Percentiles rank a stretch among this genome's conserved stretches.
phyloP scores from a whole-genome alignment of 2,113 vertebrate genomes.

The Trogon surrucura region DNA sequence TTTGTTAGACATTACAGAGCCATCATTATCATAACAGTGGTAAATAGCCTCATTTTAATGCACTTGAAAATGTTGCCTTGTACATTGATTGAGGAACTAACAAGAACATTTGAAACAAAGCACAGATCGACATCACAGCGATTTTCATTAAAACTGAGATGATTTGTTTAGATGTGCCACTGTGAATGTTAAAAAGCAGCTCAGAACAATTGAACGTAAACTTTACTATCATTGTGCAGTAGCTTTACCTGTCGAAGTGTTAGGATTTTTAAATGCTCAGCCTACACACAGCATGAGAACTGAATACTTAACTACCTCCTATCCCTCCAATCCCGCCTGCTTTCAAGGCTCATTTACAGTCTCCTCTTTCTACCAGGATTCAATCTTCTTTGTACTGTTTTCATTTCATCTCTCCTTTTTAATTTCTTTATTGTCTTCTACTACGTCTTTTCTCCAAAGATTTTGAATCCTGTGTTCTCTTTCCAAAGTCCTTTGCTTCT shows the following conservation, averaged over 20 bases:
- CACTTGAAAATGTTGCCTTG: constrained; percentile 28
- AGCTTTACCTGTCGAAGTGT: constrained; percentile 31
- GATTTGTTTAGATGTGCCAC: constrained; percentile 44
- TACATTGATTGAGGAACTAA: constrained; percentile 42
- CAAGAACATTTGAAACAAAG: constrained; percentile 52
- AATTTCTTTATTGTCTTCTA: not conserved
- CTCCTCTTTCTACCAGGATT: not conserved
- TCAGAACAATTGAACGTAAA: constrained; percentile 24
- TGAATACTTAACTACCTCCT: not conserved
- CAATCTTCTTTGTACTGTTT: not conserved
- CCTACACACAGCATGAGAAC: not conserved
- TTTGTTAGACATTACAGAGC: not conserved
- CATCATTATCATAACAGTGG: not conserved
- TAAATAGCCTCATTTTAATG: constrained; percentile 29
- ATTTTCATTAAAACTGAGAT: constrained; percentile 51
- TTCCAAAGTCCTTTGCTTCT: not conserved
- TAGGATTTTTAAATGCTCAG: constrained; percentile 6
- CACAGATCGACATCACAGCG: not conserved
- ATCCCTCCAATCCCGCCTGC: not conserved
- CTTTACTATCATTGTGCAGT: not conserved
- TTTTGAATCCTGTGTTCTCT: not conserved
- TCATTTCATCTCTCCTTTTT: not conserved
- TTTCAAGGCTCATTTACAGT: not conserved
- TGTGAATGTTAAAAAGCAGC: constrained; percentile 38
- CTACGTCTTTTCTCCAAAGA: not conserved